Evolutionary conservation across 2,113 vertebrate genomes (phyloP), one percentile per base, ranked within the genome.

Genomic region (Crypturellus undulatus): DNA sequence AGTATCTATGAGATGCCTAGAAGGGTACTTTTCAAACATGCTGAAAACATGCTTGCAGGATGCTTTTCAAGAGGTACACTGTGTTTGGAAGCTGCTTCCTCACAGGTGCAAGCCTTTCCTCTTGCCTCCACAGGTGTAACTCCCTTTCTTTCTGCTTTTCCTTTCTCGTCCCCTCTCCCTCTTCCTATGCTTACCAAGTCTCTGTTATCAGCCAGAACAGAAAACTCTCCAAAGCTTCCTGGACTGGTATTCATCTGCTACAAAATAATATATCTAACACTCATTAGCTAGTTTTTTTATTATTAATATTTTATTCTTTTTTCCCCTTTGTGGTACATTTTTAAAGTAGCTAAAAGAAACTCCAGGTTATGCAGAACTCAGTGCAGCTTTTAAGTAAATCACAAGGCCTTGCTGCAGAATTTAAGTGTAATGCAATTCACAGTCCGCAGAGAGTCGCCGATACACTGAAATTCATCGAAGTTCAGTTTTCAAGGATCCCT

Each of bases 11-110:
- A 72, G 10, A 7, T 9, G 26, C 3, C 1, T 26, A 49, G 88
- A 77, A 0, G 1, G 22, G 43, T n/a, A 83, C 0, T 0, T 54
- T 14, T 54, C 51, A 54, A 54, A 26, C 7, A 8, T 54, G 21
- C 51, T 14, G 25, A 54, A 52, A 52, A 52, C 25, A 56, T 17
- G 54, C 15, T 10, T 56, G 10, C 28, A 56, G 54, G 28, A 56
- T 56, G 7, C 11, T 80, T 62, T 82, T 58, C 9, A 45, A 36
- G 24, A 70, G 56, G 19, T 16, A 47, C 10, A 51, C 19, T 12
- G 25, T 47, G 12, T 65, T 34, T 2, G 21, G 40, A 58, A 3
- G 4, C 25, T 65, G 3, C 52, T 68, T 79, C 12, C 40, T 16
- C 13, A 17, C 4, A 15, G 0, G 1, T 12, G 10, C 18, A 72